phyloP scores from a whole-genome alignment of 2,113 vertebrate genomes.

The Cavia porcellus region DNA sequence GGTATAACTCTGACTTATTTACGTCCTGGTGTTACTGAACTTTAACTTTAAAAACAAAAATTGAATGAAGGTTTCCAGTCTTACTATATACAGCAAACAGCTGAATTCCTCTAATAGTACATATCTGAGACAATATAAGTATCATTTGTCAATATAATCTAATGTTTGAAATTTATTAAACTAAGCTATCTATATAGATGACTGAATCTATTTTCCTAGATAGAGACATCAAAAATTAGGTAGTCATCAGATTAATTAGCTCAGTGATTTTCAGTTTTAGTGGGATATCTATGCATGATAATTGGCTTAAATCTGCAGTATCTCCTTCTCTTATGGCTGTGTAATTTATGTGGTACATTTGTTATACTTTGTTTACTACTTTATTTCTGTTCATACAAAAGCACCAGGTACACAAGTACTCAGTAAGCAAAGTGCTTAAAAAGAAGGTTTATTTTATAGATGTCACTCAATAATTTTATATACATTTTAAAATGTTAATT shows the following conservation, averaged over 20 bases:
- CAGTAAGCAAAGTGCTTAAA: neutral
- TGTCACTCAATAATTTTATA: neutral
- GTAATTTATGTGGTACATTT: neutral
- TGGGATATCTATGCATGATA: neutral
- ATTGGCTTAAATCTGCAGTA: slow-evolving; percentile 52
- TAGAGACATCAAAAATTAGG: slow-evolving; percentile 62
- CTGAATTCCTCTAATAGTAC: neutral
- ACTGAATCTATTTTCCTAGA: neutral
- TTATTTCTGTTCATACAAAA: neutral
- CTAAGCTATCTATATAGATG: neutral
- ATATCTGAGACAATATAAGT: neutral
- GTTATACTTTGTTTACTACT: neutral
- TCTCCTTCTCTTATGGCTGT: neutral
- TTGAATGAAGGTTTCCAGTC: neutral
- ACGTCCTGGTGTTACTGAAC: neutral
- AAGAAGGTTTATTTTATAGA: neutral
- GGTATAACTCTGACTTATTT: neutral
- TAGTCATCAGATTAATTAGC: slow-evolving; percentile 53
- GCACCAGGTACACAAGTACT: neutral
- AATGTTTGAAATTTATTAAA: neutral
- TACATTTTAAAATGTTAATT: neutral
- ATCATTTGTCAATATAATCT: neutral
- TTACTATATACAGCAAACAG: neutral
- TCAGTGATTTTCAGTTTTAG: neutral
- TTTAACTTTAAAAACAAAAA: neutral